Conservation (phyloP, 1,140 invertebrate species). For the Campoletis sonorensis region DNA sequence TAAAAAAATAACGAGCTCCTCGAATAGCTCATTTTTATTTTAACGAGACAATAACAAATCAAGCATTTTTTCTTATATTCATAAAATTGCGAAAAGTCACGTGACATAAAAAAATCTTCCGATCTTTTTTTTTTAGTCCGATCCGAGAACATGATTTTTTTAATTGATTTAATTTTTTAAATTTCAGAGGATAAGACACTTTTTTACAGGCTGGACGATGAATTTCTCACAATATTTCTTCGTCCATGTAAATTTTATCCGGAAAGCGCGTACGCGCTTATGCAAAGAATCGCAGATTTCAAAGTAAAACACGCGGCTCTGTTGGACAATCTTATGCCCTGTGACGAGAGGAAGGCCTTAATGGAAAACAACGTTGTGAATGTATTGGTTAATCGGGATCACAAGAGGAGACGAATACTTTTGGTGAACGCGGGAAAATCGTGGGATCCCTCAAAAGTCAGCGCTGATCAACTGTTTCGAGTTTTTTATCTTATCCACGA, state of each 20-base stretch:
- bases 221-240: conserved; percentile 85
- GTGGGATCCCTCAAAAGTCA: conserved; percentile 86
- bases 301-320: conserved; percentile 82
- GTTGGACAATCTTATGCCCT: conserved; percentile 80
- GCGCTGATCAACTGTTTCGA: conserved; percentile 84
- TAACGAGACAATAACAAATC: no score
- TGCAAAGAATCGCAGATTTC: conserved; percentile 85
- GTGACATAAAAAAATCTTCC: no score
- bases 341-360: conserved; percentile 81
- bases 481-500: conserved; percentile 88
- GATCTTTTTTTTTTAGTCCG: no score
- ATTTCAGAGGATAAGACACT: conserved; percentile 78
- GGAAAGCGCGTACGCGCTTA: conserved; percentile 85
- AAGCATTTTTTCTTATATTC: no score
- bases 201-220: conserved; percentile 83
- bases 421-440: conserved; percentile 79
- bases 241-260: conserved; percentile 89
- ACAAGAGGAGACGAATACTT: conserved; percentile 81
- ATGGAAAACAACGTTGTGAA: conserved; percentile 85
- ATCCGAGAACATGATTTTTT: no score
- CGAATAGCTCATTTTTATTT: no score
- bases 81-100: no score
- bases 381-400: conserved; percentile 83
- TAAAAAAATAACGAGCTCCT: no score
- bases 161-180: conserved; percentile 46